Base-by-base conservation (phyloP, 2,888 invertebrate species). In the Girardia tigrina region DNA sequence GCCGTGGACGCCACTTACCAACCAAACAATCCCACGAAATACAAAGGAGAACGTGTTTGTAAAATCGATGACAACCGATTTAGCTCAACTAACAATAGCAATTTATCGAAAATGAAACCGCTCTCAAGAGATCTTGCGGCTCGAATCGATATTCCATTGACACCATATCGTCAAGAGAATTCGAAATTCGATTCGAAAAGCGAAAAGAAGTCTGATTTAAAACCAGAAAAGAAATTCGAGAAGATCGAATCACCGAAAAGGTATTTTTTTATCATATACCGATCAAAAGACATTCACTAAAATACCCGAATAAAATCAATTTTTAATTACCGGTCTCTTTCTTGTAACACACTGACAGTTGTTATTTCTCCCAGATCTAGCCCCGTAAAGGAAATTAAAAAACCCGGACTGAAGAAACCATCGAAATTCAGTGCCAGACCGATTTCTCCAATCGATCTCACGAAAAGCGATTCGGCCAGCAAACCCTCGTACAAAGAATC, bases 1-100 rank as follows among this genome's bases (percentile, higher is more conserved):
- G 86, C 94, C 70, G 94, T 94, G 0, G 94, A 95, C 86, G 94
- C 94, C 0, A 89, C 90, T n/a, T 93, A 88, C 82, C 93, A 92
- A 85, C 89, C 91, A 0, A 90, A 89, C 77, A 92, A 94, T 90
- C 94, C 94, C 14, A 94, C 94, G 84, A 94, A 95, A 83, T 95
- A 94, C 94, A 94, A 92, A 85, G 94, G 94, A 0, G 91, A 91
- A 2, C 87, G 92, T 78, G 90, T 95, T 69, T 42, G 74, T 74
- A 56, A 56, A 56, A 56, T 56, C 4, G 56, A 56, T n/a, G 56
- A 56, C 23, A 20, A n/a, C n/a, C n/a, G 56, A 16, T 56, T 56
- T 16, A 56, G 56, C 23, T 56, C 56, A 56, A 56, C 56, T 4
- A 4, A n/a, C 6, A n/a, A n/a, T n/a, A 56, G n/a, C 56, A 56